Percentiles rank a stretch among this genome's conserved stretches.
Conservation (phyloP, 2,888 invertebrate genomes). For the Ptilodon capucinus region DNA sequence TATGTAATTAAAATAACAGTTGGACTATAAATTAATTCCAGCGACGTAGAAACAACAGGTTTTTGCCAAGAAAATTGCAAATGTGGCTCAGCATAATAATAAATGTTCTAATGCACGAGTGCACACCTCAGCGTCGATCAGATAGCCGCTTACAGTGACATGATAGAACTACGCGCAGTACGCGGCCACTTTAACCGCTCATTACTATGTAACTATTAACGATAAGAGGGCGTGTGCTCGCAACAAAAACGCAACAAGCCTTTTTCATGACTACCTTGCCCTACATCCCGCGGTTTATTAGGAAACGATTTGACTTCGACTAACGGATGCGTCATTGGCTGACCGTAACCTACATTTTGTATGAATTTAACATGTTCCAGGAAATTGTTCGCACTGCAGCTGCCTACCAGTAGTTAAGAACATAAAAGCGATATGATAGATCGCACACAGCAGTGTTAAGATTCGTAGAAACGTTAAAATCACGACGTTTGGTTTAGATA, state of each 20-base stretch:
- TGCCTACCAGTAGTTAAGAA: conserved; percentile 17
- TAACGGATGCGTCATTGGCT: conserved; percentile 31
- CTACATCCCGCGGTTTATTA: conserved; percentile 41
- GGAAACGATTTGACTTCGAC: conserved; percentile 35
- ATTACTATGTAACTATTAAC: conserved; percentile 6
- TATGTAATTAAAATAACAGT: not conserved
- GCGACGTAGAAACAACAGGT: not conserved
- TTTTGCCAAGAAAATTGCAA: not conserved
- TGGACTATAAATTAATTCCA: not conserved
- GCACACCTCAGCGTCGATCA: not conserved
- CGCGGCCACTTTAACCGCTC: conserved; percentile 4
- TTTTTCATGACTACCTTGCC: conserved; percentile 26
- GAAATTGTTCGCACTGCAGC: conserved; percentile 22
- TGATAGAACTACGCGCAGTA: conserved; percentile 2
- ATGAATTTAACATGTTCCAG: conserved; percentile 29
- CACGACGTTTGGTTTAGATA: not conserved
- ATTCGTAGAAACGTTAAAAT: conserved; percentile 11
- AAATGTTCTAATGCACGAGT: not conserved
- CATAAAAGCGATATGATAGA: conserved; percentile 14
- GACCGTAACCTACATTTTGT: conserved; percentile 34
- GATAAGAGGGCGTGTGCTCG: conserved; percentile 13
- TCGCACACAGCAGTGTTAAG: conserved; percentile 11
- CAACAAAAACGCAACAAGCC: conserved; percentile 20
- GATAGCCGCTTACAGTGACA: not conserved
- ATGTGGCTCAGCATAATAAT: not conserved